Conservation (phyloP, 1,140 invertebrate species). For the Apis mellifera region DNA sequence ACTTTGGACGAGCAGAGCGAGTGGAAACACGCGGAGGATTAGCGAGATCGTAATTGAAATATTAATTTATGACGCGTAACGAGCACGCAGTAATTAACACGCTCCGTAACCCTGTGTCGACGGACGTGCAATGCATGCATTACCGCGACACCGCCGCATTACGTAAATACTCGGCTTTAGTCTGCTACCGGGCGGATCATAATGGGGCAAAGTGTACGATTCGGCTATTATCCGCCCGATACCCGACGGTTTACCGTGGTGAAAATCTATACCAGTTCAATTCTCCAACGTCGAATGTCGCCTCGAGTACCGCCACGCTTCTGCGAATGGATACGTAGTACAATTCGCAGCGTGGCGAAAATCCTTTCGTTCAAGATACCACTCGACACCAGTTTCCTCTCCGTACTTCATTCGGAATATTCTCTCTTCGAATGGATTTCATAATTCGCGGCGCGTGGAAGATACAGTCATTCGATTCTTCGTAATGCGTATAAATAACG, state of each 20-base stretch:
- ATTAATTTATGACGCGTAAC: slow-evolving; percentile 77
- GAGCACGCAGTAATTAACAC: slow-evolving; percentile 76
- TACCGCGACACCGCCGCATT: slow-evolving; percentile 71
- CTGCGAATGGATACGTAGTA: no score
- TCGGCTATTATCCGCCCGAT: slow-evolving; percentile 72
- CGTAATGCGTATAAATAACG: no score
- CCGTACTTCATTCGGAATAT: no score
- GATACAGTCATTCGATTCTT: no score
- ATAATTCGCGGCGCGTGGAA: no score
- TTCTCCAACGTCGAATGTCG: no score
- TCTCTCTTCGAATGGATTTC: no score
- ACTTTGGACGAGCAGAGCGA: background rate
- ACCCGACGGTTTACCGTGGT: slow-evolving; percentile 63
- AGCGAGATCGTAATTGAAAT: slow-evolving; percentile 76
- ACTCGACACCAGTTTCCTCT: no score
- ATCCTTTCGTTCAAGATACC: no score
- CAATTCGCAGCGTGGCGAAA: no score
- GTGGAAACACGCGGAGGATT: slow-evolving; percentile 63
- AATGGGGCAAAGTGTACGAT: slow-evolving; percentile 76
- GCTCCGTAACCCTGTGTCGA: slow-evolving; percentile 72
- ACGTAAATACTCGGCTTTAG: slow-evolving; percentile 77
- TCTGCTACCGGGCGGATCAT: slow-evolving; percentile 72
- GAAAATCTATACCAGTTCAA: slow-evolving; percentile 42
- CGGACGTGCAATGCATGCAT: slow-evolving; percentile 77
- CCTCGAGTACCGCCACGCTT: no score